Conservation (phyloP, 2,888 invertebrate species). For the Agrochola litura region DNA sequence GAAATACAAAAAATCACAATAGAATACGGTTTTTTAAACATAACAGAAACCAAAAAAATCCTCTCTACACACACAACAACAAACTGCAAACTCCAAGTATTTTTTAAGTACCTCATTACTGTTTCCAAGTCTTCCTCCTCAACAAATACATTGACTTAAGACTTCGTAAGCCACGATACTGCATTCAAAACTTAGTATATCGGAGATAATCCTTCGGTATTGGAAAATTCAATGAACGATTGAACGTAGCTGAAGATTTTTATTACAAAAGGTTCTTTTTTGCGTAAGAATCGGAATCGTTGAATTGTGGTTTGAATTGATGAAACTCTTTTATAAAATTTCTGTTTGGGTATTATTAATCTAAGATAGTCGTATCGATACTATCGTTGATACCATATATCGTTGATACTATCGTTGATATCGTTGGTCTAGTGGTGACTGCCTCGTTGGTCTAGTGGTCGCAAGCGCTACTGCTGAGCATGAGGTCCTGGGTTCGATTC, state of each 20-base stretch:
- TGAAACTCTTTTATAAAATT: neutral
- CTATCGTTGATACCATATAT: too few relatives aligned
- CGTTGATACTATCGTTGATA: too few relatives aligned
- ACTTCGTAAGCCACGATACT: constrained; percentile 47
- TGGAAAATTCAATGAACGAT: constrained; percentile 52
- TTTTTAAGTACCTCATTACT: constrained; percentile 48
- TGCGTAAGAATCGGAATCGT: constrained; percentile 2
- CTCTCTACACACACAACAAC: neutral
- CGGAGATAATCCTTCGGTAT: constrained; percentile 59
- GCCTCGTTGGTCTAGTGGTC: too few relatives aligned
- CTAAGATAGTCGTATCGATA: too few relatives aligned
- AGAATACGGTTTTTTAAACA: neutral
- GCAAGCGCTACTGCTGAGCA: too few relatives aligned
- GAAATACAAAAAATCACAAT: neutral
- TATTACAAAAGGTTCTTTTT: constrained; percentile 27
- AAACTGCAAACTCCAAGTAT: constrained; percentile 11
- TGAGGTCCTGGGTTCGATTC: too few relatives aligned
- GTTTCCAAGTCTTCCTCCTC: constrained; percentile 30
- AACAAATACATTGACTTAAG: constrained; percentile 48
- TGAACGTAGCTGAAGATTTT: constrained; percentile 6
- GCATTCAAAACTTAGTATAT: constrained; percentile 58
- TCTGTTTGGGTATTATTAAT: neutral
- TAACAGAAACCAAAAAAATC: too few relatives aligned
- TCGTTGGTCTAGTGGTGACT: too few relatives aligned
- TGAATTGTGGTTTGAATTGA: neutral